Evolutionary conservation across 1,140 invertebrate genomes (phyloP).

Genomic region (Drosophila kurseongensis): DNA sequence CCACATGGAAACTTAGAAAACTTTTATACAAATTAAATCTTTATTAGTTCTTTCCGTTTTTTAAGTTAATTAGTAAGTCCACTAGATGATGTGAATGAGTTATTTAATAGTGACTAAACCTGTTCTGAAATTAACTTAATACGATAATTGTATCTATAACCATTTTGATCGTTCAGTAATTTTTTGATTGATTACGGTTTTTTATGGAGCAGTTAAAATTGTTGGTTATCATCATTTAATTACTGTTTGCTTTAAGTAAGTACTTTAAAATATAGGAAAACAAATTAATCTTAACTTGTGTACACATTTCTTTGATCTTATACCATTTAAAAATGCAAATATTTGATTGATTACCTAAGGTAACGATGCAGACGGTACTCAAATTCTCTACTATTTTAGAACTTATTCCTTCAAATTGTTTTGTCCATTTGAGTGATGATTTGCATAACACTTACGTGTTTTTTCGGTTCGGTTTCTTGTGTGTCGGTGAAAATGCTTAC

Average conservation of each 20-base stretch:
- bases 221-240: too few species aligned
- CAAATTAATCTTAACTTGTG: too few species aligned
- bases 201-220: neutral
- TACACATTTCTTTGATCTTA: too few species aligned
- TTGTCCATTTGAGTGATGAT: slow-evolving; percentile 33
- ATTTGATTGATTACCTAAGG: too few species aligned
- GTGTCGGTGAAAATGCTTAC: slow-evolving; percentile 41
- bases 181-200: slow-evolving; percentile 1
- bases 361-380: neutral
- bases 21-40: too few species aligned
- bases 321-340: too few species aligned
- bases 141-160: slow-evolving; percentile 1
- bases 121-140: slow-evolving; percentile 9
- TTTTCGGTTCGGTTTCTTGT: slow-evolving; percentile 15
- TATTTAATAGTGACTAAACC: slow-evolving; percentile 4
- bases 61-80: too few species aligned
- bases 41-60: too few species aligned
- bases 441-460: slow-evolving; percentile 41
- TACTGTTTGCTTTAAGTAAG: too few species aligned
- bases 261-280: too few species aligned
- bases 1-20: too few species aligned
- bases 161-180: slow-evolving; percentile 2
- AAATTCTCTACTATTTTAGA: neutral
- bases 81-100: neutral
- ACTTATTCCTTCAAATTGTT: neutral